Conservation (phyloP, 2,888 invertebrate species). For the Lottia gigantea region DNA sequence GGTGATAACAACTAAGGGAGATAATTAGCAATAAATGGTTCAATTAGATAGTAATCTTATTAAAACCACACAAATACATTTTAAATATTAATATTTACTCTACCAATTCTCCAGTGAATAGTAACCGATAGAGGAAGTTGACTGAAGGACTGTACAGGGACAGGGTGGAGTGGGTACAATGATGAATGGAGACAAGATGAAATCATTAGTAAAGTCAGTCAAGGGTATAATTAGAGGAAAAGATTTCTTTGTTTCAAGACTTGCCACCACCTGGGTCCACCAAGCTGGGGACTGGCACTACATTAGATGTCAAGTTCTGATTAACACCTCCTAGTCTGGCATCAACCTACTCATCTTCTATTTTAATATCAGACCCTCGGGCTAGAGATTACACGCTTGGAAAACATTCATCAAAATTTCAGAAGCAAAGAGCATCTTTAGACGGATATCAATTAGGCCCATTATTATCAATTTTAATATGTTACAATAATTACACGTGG, state of each 20-base stretch:
- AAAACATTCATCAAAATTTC: background rate
- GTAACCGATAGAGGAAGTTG: no score
- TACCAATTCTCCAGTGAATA: no score
- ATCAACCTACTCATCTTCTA: background rate
- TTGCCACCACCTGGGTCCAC: slow-evolving; percentile 4
- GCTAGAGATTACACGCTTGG: background rate
- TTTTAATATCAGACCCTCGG: background rate
- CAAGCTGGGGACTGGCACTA: background rate
- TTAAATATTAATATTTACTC: no score
- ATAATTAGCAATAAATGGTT: no score
- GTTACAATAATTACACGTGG: background rate
- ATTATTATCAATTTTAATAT: slow-evolving; percentile 11
- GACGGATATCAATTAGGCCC: background rate
- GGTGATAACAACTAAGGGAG: no score
- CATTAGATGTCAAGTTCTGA: background rate
- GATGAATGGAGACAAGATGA: no score
- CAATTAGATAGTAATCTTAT: no score
- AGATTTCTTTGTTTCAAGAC: background rate
- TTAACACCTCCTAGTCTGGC: background rate
- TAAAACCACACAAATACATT: no score
- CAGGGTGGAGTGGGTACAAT: no score
- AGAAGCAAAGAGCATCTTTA: no score
- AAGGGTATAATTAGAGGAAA: background rate
- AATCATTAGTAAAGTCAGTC: no score
- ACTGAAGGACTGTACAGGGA: no score